Percentiles rank a stretch among this genome's conserved stretches.
phyloP scores from a whole-genome alignment of 2,888 invertebrate genomes.

The Drepana falcataria region DNA sequence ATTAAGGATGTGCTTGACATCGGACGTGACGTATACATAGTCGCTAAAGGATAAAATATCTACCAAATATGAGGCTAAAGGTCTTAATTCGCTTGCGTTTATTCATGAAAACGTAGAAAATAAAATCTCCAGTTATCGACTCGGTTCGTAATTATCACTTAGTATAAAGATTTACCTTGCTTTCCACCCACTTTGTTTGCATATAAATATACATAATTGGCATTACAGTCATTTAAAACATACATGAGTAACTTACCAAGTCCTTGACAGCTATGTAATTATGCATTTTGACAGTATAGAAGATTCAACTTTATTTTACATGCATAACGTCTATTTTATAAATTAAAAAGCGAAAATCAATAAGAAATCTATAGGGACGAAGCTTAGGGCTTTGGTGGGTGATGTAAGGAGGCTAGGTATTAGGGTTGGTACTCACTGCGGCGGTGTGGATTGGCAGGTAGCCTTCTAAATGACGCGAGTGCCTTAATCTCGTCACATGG shows the following conservation, averaged over 20 bases:
- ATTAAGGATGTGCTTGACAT: too few relatives aligned
- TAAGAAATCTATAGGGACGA: slow-evolving; percentile 57
- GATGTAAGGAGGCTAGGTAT: slow-evolving; percentile 19
- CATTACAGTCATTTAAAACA: too few relatives aligned
- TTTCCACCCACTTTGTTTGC: too few relatives aligned
- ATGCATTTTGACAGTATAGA: slow-evolving; percentile 8
- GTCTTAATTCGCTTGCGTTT: too few relatives aligned
- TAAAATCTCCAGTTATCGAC: too few relatives aligned
- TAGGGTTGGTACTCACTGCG: slow-evolving; percentile 53
- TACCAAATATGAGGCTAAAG: too few relatives aligned
- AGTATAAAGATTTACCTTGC: too few relatives aligned
- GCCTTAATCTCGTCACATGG: slow-evolving; percentile 65
- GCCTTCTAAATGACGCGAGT: slow-evolving; percentile 62
- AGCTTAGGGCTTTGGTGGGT: slow-evolving; percentile 48
- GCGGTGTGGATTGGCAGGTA: slow-evolving; percentile 52
- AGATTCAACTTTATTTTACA: slow-evolving; percentile 22
- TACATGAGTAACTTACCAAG: neutral
- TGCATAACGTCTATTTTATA: slow-evolving; percentile 44
- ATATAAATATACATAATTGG: too few relatives aligned
- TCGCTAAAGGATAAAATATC: too few relatives aligned
- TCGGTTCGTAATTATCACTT: too few relatives aligned
- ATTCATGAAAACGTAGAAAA: too few relatives aligned
- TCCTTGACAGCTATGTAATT: slow-evolving; percentile 7
- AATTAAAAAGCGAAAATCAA: slow-evolving; percentile 62
- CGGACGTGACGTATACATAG: too few relatives aligned